These are phyloP conservation scores for Petrocephalus microphthalmus DNA, from an alignment of 2,113 vertebrate species.

Conservation along the genomic window DNA sequence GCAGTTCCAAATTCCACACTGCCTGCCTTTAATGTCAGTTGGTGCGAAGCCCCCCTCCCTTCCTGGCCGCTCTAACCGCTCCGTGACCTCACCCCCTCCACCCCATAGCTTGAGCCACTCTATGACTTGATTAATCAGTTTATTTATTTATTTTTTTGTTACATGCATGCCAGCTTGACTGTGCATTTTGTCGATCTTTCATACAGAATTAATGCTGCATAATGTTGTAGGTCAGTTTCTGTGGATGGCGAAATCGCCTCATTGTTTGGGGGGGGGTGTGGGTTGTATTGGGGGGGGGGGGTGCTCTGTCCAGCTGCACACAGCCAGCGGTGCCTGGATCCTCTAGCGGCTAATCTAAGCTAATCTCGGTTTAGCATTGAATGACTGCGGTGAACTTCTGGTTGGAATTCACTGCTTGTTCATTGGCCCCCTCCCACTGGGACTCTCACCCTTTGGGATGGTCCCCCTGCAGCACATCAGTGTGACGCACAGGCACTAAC, in stretches of 20 bases:
- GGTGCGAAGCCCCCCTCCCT: constrained; percentile 37
- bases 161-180: constrained; percentile 10
- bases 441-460: neutral
- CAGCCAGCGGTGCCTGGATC: neutral
- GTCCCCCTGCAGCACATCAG: neutral
- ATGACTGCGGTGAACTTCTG: neutral
- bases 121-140: constrained; percentile 21
- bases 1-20: constrained; percentile 45
- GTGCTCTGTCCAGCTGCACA: neutral
- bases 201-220: constrained; percentile 27
- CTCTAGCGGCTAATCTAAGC: neutral
- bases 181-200: constrained; percentile 49
- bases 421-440: neutral
- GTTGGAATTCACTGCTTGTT: neutral
- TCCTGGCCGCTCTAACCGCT: constrained; percentile 24
- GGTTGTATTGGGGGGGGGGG: neutral
- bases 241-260: constrained; percentile 22
- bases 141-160: constrained; percentile 24
- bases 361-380: neutral
- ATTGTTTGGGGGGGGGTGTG: neutral
- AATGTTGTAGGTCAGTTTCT: constrained; percentile 29
- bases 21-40: constrained; percentile 44
- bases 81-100: constrained; percentile 43
- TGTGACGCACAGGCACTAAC: constrained; percentile 41
- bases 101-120: constrained; percentile 38